Base-by-base conservation (phyloP, 2,113 vertebrate genomes). In the Bos javanicus region DNA sequence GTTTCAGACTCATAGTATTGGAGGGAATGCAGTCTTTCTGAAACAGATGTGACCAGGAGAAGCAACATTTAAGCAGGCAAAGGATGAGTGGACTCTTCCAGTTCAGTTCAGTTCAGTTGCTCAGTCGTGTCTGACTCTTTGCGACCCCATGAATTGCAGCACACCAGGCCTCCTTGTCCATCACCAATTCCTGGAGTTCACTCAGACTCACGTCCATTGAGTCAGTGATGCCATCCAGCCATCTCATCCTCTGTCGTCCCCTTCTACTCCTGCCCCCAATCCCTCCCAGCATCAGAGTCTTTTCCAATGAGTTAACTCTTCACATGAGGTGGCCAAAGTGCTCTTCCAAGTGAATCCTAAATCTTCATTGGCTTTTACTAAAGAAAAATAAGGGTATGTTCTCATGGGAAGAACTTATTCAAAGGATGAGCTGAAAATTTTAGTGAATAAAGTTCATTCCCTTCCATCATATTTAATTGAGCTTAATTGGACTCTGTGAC, bases 131-230 rank as follows among this genome's bases (percentile, higher is more conserved):
- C 59, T 0, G 5, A 60, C 43, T 43, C 11, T 60, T 30, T 60
- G 26, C 0, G 26, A 60, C 26, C 12, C 26, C 59, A 30, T 14
- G 59, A 60, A 14, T 30, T 0, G 2, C 26, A 60, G 59, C 26
- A 60, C 0, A 1, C 59, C 26, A 60, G 59, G 59, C 5, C 59
- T 60, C 26, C 59, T 12, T 28, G 59, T 60, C 59, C 26, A 60
- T 60, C 26, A 60, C 59, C 59, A 60, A 14, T 12, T 60, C 59
- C 59, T 2, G 12, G 12, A 60, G 26, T 60, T 28, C 26, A 60
- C 26, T 13, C 12, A 60, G 0, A 60, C 12, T 60, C 12, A 60
- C 2, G 0, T 60, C 26, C 26, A 14, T 28, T 0, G 5, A 60
- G 59, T 28, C 59, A 14, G 26, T 28, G 11, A 28, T 60, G 59